phyloP scores from a whole-genome alignment of 1,140 invertebrate species.

The Chironomus striatipennis region DNA sequence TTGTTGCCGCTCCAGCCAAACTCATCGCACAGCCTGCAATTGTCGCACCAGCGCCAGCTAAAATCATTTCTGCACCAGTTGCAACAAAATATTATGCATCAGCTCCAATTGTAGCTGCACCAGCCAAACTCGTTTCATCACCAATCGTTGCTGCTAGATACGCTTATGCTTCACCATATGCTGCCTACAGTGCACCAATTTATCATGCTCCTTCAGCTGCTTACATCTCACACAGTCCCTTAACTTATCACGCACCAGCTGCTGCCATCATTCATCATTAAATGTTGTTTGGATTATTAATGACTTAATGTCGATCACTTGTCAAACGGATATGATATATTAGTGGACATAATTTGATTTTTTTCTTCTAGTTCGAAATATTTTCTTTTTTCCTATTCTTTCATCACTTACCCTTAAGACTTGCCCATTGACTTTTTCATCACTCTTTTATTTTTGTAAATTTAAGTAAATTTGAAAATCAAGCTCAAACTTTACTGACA shows the following conservation, averaged over 20 bases:
- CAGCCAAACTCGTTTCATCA: background rate
- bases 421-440: too few relatives aligned
- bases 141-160: background rate
- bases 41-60: constrained; percentile 11
- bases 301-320: too few relatives aligned
- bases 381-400: too few relatives aligned
- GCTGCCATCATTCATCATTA: constrained; percentile 8
- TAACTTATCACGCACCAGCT: constrained; percentile 1
- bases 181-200: background rate
- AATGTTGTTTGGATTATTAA: background rate
- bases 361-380: too few relatives aligned
- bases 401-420: too few relatives aligned
- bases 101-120: background rate
- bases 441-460: too few relatives aligned
- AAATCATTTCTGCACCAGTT: background rate
- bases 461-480: too few relatives aligned
- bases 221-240: background rate
- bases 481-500: too few relatives aligned
- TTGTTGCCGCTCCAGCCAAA: background rate
- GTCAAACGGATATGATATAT: too few relatives aligned
- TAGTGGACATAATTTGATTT: too few relatives aligned
- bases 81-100: background rate
- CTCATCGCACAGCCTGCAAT: background rate
- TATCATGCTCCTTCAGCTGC: background rate
- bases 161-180: background rate